Evolutionary conservation across 2,113 vertebrate species (phyloP).

Genomic region (Misgurnus mizolepis): DNA sequence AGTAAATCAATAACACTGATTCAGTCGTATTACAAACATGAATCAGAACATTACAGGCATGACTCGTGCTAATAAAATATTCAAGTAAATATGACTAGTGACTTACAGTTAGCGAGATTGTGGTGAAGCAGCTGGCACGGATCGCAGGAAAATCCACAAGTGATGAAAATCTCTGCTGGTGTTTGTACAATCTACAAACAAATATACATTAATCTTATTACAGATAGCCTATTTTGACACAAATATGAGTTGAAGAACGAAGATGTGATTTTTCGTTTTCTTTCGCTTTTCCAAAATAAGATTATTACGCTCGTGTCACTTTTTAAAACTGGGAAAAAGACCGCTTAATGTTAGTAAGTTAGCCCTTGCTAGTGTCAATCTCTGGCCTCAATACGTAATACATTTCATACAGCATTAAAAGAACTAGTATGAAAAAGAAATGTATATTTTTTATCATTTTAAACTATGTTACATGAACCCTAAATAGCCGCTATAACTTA

Average conservation of each 20-base stretch:
- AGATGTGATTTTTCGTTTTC: neutral
- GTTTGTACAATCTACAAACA: slow-evolving; percentile 4
- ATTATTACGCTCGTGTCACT: neutral
- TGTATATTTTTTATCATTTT: neutral
- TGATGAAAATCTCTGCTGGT: slow-evolving; percentile 5
- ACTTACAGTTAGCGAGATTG: neutral
- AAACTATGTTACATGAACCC: neutral
- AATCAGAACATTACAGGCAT: neutral
- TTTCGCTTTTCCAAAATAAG: neutral
- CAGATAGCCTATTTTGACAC: neutral
- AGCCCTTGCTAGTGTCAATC: neutral
- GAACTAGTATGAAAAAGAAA: neutral
- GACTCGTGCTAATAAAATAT: neutral
- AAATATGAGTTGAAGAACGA: neutral
- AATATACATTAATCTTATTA: neutral
- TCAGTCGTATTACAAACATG: slow-evolving; percentile 9
- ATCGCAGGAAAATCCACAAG: slow-evolving; percentile 30
- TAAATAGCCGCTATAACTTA: slow-evolving; percentile 5
- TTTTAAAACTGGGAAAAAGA: neutral
- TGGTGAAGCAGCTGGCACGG: slow-evolving; percentile 8
- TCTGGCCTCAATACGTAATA: neutral
- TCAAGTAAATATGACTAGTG: neutral
- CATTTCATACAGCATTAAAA: too few species aligned
- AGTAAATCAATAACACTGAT: slow-evolving; percentile 9
- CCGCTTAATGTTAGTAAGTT: too few species aligned